A percentile compares a stretch with the other conserved stretches of the same genome.
phyloP scores from a whole-genome alignment of 2,797 vertebrate genomes.

The Lepilemur septentrionalis region DNA sequence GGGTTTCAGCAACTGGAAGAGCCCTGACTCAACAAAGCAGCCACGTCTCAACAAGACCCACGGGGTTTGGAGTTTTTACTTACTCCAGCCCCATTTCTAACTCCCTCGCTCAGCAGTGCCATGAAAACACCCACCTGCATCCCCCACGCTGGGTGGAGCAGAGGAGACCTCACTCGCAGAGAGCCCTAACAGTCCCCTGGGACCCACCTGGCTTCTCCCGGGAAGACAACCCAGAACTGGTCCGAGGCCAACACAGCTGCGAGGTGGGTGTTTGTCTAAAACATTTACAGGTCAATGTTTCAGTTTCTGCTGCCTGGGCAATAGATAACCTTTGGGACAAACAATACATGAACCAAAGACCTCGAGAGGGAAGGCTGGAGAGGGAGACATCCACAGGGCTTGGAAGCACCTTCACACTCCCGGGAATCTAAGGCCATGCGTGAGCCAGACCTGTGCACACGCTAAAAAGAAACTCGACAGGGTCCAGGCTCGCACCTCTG shows the following conservation, averaged over 20 bases:
- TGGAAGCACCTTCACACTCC: neutral
- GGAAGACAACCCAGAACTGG: neutral
- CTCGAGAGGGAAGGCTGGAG: neutral
- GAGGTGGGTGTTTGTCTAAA: neutral
- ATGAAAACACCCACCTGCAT: fast-evolving
- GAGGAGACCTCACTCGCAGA: fast-evolving
- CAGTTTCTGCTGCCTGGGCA: neutral
- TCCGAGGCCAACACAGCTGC: neutral
- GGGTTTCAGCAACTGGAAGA: neutral
- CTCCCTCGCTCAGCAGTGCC: neutral
- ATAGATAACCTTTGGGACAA: neutral
- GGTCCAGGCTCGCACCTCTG: neutral
- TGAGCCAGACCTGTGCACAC: neutral
- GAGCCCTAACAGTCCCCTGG: neutral
- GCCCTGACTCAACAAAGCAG: neutral
- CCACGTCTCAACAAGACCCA: neutral
- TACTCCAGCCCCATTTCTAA: neutral
- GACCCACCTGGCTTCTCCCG: neutral
- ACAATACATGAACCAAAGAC: neutral
- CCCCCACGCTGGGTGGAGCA: too few relatives aligned
- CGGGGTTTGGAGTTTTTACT: neutral
- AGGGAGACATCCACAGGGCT: neutral
- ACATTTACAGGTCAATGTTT: neutral
- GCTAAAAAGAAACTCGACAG: neutral
- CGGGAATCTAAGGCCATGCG: neutral